Percentiles rank a stretch among this genome's conserved stretches.
phyloP scores from a whole-genome alignment of 2,113 vertebrate species.

The Peromyscus californicus region DNA sequence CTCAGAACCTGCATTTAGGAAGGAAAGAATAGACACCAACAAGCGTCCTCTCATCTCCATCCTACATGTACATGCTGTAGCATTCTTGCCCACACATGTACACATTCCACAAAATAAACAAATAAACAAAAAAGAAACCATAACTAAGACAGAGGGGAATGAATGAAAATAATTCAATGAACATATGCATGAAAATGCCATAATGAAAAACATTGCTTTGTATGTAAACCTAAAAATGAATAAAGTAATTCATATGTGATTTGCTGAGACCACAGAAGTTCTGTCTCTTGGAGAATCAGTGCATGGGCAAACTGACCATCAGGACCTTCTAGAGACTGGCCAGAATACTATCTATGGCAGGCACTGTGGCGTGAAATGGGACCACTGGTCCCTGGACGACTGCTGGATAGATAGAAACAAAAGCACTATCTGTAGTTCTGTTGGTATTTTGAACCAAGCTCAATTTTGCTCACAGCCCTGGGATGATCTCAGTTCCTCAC shows the following conservation, averaged over 20 bases:
- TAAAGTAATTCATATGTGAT: not conserved
- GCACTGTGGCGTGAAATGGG: no score
- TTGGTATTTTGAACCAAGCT: not conserved
- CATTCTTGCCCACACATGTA: not conserved
- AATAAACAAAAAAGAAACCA: not conserved
- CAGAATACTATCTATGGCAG: not conserved
- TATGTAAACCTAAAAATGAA: not conserved
- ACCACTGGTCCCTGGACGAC: not conserved
- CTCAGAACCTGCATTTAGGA: not conserved
- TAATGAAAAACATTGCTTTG: not conserved
- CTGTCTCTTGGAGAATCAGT: not conserved
- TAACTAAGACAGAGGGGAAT: not conserved
- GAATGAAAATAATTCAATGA: not conserved
- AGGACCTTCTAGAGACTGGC: not conserved
- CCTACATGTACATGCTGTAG: not conserved
- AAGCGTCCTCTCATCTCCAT: not conserved
- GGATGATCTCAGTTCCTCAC: not conserved
- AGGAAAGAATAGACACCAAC: not conserved
- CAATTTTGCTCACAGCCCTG: not conserved
- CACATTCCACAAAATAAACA: not conserved
- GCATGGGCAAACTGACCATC: not conserved
- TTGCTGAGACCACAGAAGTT: not conserved
- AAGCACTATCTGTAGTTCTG: not conserved
- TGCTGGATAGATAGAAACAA: not conserved
- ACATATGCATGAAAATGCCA: not conserved